Conservation (phyloP, 2,888 invertebrate genomes). For the Ennomos erosarius region DNA sequence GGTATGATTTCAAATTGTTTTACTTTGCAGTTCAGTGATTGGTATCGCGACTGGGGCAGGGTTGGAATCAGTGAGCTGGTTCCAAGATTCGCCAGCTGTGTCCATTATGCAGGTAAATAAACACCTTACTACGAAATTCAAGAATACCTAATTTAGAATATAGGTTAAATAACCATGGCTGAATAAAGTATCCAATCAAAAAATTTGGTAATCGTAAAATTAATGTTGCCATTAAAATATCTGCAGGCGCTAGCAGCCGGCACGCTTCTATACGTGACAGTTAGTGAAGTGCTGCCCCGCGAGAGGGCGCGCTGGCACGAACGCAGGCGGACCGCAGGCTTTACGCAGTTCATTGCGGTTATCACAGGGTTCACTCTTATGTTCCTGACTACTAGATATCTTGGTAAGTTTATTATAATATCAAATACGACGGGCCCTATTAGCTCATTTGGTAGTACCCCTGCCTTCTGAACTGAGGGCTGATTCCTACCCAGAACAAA, state of each 20-base stretch:
- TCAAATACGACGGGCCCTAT: no score
- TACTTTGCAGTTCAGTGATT: constrained; percentile 75
- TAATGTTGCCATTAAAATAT: constrained; percentile 9
- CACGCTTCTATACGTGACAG: constrained; percentile 90
- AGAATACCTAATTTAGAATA: no score
- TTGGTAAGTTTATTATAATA: constrained; percentile 83
- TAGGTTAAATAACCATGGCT: no score
- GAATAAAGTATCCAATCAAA: no score
- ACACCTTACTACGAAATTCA: no score
- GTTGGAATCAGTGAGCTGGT: constrained; percentile 77
- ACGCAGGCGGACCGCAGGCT: constrained; percentile 83
- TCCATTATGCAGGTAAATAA: constrained; percentile 87
- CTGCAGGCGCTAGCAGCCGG: constrained; percentile 89
- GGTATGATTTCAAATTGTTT: not conserved
- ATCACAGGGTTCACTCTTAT: constrained; percentile 86
- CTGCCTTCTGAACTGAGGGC: no score
- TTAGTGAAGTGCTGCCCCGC: constrained; percentile 91
- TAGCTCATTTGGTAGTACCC: no score
- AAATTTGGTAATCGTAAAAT: no score
- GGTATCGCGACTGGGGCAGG: constrained; percentile 89
- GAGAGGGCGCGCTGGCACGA: constrained; percentile 91
- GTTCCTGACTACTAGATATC: constrained; percentile 86
- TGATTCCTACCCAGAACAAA: no score
- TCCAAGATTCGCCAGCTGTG: constrained; percentile 78
- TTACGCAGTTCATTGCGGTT: constrained; percentile 87